Percentiles rank a stretch among this genome's conserved stretches.
phyloP scores from a whole-genome alignment of 2,888 invertebrate genomes.

The Nasonovia ribisnigri region DNA sequence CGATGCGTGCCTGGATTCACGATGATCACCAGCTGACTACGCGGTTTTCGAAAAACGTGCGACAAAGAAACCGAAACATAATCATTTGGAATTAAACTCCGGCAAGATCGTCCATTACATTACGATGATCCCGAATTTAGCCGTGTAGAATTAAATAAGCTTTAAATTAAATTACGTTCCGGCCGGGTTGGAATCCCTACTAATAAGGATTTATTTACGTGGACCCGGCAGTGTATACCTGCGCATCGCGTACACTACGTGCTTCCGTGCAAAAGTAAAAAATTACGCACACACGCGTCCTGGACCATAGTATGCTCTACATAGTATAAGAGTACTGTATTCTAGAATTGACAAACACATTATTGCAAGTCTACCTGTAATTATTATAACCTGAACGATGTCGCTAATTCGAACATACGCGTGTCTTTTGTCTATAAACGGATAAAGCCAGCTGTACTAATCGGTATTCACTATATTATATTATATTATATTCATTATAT shows the following conservation, averaged over 20 bases:
- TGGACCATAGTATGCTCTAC: not conserved
- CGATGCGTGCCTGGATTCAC: not conserved
- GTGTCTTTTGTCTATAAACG: not conserved
- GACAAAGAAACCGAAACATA: not conserved
- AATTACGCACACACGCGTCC: not conserved
- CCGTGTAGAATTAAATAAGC: conserved; percentile 25
- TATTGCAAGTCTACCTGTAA: too few species aligned
- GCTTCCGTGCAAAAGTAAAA: not conserved
- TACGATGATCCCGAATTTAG: not conserved
- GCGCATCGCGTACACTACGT: not conserved
- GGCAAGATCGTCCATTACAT: not conserved
- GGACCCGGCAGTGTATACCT: not conserved
- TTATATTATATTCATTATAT: too few species aligned
- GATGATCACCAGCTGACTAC: not conserved
- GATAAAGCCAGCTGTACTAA: not conserved
- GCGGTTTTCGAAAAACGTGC: not conserved
- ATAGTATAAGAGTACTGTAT: not conserved
- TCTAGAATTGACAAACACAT: not conserved
- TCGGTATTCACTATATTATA: not conserved
- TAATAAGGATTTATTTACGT: conserved; percentile 32
- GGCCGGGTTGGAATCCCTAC: not conserved
- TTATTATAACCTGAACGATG: not conserved
- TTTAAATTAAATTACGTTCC: conserved; percentile 26
- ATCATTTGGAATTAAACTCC: not conserved
- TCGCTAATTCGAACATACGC: not conserved